Evolutionary conservation across 1,140 invertebrate species (phyloP), one percentile per base, ranked within the genome.

Genomic region (Seison nebaliae): DNA sequence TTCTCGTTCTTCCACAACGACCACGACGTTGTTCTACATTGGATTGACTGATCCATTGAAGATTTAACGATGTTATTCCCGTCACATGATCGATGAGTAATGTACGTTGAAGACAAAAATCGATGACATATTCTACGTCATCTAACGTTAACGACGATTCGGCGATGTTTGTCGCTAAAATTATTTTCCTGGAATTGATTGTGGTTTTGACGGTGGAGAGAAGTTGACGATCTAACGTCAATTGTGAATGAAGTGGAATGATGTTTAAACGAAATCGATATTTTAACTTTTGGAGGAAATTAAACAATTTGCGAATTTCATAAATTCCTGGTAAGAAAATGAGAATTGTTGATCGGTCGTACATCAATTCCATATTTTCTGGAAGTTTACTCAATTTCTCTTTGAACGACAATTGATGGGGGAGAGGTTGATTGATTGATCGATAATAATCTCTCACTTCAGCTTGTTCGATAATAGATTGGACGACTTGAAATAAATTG

Each of bases 1-100:
- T 60, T 45, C 68, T 59, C 20, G 74, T 70, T 44, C 70, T 61
- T n/a, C 71, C 71, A 29, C 70, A 71, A 40, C 71, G 55, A 16
- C 71, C 71, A 47, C 64, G 61, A 26, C 71, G 55, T 52, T 73
- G 71, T 24, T 60, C 54, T 28, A 70, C 51, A 53, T 69, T 72
- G 18, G 70, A 65, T 48, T 65, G 59, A 3, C 66, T 63, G 7
- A 69, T 55, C 65, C 63, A 68, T 2, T 57, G 50, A 17, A 54
- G 57, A 11, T 53, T 53, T 42, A 58, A 59, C 45, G 56, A 58
- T 12, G 56, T 59, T 55, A 60, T 57, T 44, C 58, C 58, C 45
- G 58, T 59, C 37, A 57, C 53, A 5, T 53, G 54, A 17, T 54
- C 58, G 12, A 35, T 33, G 18, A 36, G 15, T 24, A 19, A 28